Evolutionary conservation across 2,113 vertebrate species (phyloP).

Genomic region (Onychostruthus taczanowskii): DNA sequence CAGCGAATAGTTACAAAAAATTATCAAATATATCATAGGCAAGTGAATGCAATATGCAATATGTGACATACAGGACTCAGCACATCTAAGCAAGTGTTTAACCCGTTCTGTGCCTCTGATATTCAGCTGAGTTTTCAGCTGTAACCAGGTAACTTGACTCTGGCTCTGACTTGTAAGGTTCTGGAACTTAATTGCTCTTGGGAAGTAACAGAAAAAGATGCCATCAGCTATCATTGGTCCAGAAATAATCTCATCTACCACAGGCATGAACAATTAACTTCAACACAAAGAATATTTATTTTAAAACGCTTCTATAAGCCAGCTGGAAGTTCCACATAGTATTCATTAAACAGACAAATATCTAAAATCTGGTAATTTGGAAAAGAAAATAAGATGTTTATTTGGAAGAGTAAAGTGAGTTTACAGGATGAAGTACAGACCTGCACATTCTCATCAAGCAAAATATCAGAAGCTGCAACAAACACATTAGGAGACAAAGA

Average conservation of each 20-base stretch:
- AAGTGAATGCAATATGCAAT: not conserved
- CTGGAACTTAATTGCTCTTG: not conserved
- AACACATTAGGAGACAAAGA: not conserved
- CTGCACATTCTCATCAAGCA: not conserved
- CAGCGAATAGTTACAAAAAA: not conserved
- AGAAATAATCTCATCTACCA: not conserved
- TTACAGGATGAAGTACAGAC: not conserved
- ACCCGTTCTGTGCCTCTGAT: not conserved
- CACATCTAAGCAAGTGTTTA: not conserved
- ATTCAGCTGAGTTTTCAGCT: not conserved
- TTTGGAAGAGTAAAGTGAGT: not conserved
- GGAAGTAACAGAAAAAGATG: not conserved
- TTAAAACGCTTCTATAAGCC: not conserved
- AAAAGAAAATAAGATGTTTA: not conserved
- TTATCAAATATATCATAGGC: not conserved
- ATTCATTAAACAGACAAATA: not conserved
- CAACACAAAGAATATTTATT: not conserved
- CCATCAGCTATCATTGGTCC: not conserved
- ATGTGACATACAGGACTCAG: not conserved
- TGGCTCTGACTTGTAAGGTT: not conserved
- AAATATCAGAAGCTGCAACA: not conserved
- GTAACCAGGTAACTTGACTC: not conserved
- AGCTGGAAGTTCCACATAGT: not conserved
- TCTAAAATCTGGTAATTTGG: not conserved
- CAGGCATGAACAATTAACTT: not conserved